Base-by-base conservation (phyloP, 1,140 invertebrate genomes). In the Drosophila nigrodunni region DNA sequence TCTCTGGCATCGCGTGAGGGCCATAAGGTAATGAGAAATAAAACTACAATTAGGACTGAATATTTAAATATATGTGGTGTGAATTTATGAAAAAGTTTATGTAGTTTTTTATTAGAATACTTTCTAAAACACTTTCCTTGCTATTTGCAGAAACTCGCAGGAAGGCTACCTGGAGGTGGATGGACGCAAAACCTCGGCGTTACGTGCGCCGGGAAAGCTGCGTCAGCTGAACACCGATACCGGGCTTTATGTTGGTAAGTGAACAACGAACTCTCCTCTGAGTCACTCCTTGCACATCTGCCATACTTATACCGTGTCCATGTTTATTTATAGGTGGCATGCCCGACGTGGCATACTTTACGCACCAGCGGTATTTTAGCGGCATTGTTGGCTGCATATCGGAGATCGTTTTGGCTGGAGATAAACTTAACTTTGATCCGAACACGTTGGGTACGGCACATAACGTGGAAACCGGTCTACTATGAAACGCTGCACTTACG, bases 1-100 rank as follows among this genome's bases (percentile, higher is more conserved):
- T 59, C 94, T 97, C 43, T 99, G 98, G 98, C 98, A 99, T 93
- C 94, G 96, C 69, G 95, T 98, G 25, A 94, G 96, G 93, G 96
- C 97, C 34, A 95, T 97, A 35, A 97, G 98, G 98, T 98, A 93
- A 92, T 13, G 0, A 9, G 57, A 8, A 8, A 11, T 21, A 2
- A 39, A n/a, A n/a, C 5, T 18, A 21, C 18, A 21, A 21, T 21
- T 21, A 21, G 18, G 18, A 21, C 15, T 15, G 15, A 15, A 15
- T 15, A 15, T 15, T 15, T 15, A 0, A 15, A 15, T 15, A 15
- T 15, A 0, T 15, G 15, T 15, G 15, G 15, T 15, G 15, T 15
- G 15, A 15, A 15, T 15, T 15, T 15, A 15, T 15, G 15, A 15
- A 15, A 15, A 15, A 15, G 15, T 15, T 0, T 15, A 15, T 15